phyloP scores from a whole-genome alignment of 2,888 invertebrate species.

The Axea sp. region DNA sequence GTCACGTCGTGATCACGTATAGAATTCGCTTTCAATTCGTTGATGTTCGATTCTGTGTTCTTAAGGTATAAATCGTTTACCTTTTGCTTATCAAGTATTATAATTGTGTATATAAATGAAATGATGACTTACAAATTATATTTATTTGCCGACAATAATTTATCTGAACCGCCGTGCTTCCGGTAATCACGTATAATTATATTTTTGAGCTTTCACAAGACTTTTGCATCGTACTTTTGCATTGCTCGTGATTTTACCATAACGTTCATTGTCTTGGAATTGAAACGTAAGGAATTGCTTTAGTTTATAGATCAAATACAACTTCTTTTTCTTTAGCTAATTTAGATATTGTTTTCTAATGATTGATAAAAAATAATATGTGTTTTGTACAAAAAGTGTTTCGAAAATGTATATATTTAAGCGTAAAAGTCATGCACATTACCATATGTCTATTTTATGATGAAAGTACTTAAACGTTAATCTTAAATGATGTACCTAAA shows the following conservation, averaged over 20 bases:
- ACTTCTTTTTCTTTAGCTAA: too few relatives aligned
- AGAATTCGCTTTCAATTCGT: slow-evolving; percentile 42
- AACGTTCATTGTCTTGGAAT: slow-evolving; percentile 31
- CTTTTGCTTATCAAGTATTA: slow-evolving; percentile 3
- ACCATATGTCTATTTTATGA: slow-evolving; percentile 64
- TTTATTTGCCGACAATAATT: slow-evolving; percentile 31
- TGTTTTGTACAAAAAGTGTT: too few relatives aligned
- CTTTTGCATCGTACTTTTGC: slow-evolving; percentile 2
- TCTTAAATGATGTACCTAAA: slow-evolving; percentile 40
- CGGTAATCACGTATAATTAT: slow-evolving; percentile 12
- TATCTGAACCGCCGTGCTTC: slow-evolving; percentile 31
- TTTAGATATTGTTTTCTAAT: too few relatives aligned
- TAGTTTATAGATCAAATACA: slow-evolving; percentile 19
- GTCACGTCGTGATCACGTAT: slow-evolving; percentile 34
- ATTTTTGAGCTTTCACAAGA: slow-evolving; percentile 25
- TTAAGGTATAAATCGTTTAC: slow-evolving; percentile 12
- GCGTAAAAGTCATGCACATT: not conserved
- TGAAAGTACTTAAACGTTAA: slow-evolving; percentile 67
- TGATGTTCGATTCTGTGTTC: slow-evolving; percentile 41
- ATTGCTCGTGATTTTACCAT: not conserved
- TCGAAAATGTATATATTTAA: slow-evolving; percentile 34
- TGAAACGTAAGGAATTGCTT: slow-evolving; percentile 34
- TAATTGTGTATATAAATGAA: slow-evolving; percentile 19
- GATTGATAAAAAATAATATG: too few relatives aligned
- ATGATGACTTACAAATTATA: slow-evolving; percentile 8